phyloP scores from a whole-genome alignment of 2,797 vertebrate genomes.

The Sternarchorhynchus goeldii region DNA sequence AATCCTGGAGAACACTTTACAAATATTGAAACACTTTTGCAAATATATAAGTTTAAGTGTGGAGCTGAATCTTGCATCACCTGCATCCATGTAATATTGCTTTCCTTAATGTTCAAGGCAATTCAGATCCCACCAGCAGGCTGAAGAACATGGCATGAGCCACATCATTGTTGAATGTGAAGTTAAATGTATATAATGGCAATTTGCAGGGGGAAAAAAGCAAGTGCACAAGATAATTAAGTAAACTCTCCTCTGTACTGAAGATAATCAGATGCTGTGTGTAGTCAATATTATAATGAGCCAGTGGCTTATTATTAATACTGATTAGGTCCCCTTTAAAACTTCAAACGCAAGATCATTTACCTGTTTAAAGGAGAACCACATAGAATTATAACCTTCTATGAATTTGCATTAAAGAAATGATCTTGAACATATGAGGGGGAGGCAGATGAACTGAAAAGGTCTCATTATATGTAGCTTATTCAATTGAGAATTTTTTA shows the following conservation, averaged over 20 bases:
- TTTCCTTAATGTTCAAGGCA: constrained; percentile 60
- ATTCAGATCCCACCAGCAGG: constrained; percentile 48
- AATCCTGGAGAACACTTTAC: constrained; percentile 52
- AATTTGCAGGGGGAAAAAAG: constrained; percentile 12
- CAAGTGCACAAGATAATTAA: neutral
- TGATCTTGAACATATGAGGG: neutral
- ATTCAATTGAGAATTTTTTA: constrained; percentile 10
- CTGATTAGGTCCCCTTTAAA: neutral
- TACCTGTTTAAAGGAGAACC: neutral
- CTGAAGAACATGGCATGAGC: constrained; percentile 48
- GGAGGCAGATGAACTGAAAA: neutral
- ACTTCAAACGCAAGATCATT: neutral
- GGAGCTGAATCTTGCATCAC: constrained; percentile 27
- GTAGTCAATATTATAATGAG: neutral
- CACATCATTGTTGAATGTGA: constrained; percentile 60
- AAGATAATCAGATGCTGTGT: neutral
- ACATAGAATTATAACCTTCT: neutral
- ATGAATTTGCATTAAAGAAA: neutral
- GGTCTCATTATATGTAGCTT: constrained; percentile 6
- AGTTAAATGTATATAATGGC: neutral
- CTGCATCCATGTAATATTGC: constrained; percentile 52
- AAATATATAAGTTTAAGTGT: constrained; percentile 45
- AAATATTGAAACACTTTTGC: constrained; percentile 53
- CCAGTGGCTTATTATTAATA: neutral
- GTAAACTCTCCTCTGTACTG: neutral